These are phyloP conservation scores for Lipotes vexillifer DNA, from an alignment of 2,113 vertebrate genomes.

Conservation along the genomic window DNA sequence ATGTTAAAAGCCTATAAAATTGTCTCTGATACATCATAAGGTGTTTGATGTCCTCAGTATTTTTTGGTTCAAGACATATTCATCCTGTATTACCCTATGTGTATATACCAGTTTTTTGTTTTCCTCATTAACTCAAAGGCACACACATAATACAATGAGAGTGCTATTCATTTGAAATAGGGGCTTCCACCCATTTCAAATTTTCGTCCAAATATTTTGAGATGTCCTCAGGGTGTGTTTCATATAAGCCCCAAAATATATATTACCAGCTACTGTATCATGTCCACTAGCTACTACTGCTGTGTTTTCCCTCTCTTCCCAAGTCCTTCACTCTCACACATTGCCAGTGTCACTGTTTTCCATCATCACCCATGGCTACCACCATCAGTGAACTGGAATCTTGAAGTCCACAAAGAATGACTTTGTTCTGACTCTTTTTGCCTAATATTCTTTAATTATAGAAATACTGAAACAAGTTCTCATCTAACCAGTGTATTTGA, in stretches of 20 bases:
- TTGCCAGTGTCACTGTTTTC: background rate
- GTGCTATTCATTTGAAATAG: background rate
- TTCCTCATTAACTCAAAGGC: background rate
- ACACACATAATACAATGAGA: background rate
- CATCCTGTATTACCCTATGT: background rate
- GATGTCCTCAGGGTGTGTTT: background rate
- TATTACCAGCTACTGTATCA: background rate
- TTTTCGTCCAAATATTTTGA: background rate
- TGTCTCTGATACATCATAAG: background rate
- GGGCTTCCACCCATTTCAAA: background rate
- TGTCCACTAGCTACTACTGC: accelerated
- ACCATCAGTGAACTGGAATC: background rate
- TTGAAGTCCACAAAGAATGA: background rate
- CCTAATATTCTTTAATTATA: background rate
- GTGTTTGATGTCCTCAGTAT: background rate
- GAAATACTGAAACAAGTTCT: background rate
- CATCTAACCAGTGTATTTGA: background rate
- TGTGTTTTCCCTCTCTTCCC: background rate
- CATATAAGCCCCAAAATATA: background rate
- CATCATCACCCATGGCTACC: no score
- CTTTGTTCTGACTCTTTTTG: background rate
- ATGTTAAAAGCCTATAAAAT: background rate
- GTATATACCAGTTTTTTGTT: background rate
- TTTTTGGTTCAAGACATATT: background rate
- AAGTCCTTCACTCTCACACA: background rate